phyloP scores from a whole-genome alignment of 2,797 vertebrate species.

The Molossus molossus region DNA sequence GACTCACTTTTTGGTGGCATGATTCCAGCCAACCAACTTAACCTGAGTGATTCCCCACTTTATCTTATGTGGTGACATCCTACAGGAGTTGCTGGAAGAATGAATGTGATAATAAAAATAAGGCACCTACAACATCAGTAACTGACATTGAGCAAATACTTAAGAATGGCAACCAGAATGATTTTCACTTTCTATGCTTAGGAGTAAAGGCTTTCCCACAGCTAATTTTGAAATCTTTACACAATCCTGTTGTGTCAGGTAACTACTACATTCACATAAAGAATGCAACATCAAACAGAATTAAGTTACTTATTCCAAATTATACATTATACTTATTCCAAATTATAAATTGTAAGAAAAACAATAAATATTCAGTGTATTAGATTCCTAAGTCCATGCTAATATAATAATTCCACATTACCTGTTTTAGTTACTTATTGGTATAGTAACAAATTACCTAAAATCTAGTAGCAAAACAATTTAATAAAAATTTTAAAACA shows the following conservation, averaged over 20 bases:
- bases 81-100: not conserved
- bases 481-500: not conserved
- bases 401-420: no score
- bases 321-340: not conserved
- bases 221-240: not conserved
- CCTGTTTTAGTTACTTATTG: no score
- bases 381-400: no score
- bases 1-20: not conserved
- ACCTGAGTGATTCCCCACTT: not conserved
- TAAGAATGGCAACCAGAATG: not conserved
- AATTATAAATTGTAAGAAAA: no score
- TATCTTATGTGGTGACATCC: not conserved
- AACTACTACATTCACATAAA: not conserved
- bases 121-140: not conserved
- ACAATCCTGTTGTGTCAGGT: not conserved
- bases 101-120: not conserved
- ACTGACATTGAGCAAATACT: not conserved
- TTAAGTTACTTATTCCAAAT: not conserved
- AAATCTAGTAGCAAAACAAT: no score
- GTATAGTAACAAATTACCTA: no score
- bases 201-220: not conserved
- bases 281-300: not conserved
- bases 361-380: no score
- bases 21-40: not conserved
- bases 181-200: not conserved